Evolutionary conservation across 1,140 invertebrate species (phyloP).

Genomic region (Heterodera schachtii): DNA sequence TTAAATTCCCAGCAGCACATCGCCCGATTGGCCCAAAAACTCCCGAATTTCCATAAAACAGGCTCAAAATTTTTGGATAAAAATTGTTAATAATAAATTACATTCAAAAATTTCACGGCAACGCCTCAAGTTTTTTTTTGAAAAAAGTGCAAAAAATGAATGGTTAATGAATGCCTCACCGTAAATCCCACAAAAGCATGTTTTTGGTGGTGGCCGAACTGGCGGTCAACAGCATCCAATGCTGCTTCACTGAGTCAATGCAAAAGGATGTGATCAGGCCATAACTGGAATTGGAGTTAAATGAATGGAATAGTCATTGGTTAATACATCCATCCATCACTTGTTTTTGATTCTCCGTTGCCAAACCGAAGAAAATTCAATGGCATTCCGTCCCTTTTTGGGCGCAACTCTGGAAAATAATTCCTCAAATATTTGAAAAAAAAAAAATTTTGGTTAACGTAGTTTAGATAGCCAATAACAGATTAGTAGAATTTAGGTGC

Average conservation of each 20-base stretch:
- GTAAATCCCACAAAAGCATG: constrained; percentile 52
- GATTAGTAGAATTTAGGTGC: no score
- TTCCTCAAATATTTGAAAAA: no score
- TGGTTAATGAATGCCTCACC: constrained; percentile 17
- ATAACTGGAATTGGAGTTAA: constrained; percentile 28
- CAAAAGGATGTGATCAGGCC: constrained; percentile 51
- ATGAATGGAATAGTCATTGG: no score
- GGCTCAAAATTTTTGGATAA: no score
- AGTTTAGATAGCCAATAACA: no score
- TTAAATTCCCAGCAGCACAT: no score
- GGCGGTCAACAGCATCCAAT: constrained; percentile 52
- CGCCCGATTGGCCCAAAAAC: no score
- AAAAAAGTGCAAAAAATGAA: no score
- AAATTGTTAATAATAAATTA: not conserved
- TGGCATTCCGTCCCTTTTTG: constrained; percentile 33
- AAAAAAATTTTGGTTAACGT: no score
- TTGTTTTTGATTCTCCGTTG: constrained; percentile 39
- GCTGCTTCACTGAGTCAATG: constrained; percentile 49
- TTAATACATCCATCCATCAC: not conserved
- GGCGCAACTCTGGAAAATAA: constrained; percentile 35
- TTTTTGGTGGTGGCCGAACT: constrained; percentile 57
- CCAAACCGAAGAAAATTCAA: constrained; percentile 44
- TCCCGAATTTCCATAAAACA: no score
- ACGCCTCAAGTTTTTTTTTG: no score
- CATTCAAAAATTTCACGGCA: not conserved